A percentile compares a stretch with the other conserved stretches of the same genome.
Evolutionary conservation across 2,797 vertebrate genomes (phyloP).

Genomic region (Aotus griseimembra): DNA sequence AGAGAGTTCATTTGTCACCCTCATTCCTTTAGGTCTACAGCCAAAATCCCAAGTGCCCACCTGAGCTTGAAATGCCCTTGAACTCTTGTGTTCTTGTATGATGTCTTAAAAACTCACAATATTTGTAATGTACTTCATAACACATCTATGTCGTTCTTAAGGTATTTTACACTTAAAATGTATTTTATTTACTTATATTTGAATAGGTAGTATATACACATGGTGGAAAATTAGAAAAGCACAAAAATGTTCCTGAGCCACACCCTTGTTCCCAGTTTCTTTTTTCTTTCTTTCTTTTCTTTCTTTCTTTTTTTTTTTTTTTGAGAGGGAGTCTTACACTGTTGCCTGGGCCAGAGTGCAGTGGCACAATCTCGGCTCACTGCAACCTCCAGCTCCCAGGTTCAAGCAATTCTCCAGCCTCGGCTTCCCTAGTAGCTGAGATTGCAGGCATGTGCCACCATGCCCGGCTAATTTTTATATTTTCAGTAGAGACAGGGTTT

Average conservation of each 20-base stretch:
- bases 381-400: no score
- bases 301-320: no score
- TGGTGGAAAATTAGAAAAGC: not conserved
- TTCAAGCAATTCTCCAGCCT: no score
- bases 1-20: not conserved
- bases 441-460: no score
- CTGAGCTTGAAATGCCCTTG: not conserved
- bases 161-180: constrained; percentile 5
- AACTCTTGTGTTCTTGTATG: not conserved
- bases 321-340: no score
- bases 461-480: no score
- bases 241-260: not conserved
- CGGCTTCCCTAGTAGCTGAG: no score
- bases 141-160: not conserved
- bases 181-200: constrained; percentile 30
- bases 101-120: not conserved
- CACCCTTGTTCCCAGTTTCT: not conserved
- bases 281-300: fast-evolving
- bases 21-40: not conserved
- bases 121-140: not conserved
- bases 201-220: not conserved
- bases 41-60: not conserved
- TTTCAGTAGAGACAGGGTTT: no score
- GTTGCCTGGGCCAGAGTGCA: no score
- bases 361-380: no score